Conservation (phyloP, 2,113 vertebrate genomes). For the Cyprichromis sp. region DNA sequence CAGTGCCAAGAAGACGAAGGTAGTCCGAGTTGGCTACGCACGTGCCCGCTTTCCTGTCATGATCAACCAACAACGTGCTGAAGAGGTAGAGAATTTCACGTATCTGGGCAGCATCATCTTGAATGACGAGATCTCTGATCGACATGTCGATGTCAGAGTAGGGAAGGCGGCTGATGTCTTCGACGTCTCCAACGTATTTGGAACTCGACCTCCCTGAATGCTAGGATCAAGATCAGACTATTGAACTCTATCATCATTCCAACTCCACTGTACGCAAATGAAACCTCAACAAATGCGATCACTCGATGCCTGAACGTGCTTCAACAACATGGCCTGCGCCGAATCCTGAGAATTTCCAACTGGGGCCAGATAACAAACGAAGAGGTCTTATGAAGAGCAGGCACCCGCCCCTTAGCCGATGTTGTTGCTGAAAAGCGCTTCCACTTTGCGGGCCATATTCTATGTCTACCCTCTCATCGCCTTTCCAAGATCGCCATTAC, state of each 20-base stretch:
- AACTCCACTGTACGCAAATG: accelerated
- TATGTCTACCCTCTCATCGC: background rate
- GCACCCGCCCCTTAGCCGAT: background rate
- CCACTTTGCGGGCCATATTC: background rate
- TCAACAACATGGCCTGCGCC: background rate
- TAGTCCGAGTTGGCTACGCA: accelerated
- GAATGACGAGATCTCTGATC: accelerated
- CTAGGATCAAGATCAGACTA: background rate
- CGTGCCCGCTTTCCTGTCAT: accelerated
- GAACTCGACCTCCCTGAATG: background rate
- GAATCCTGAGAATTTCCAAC: background rate
- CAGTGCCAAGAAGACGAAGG: accelerated
- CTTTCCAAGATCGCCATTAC: background rate
- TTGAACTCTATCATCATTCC: background rate
- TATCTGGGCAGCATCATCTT: background rate
- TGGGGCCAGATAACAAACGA: accelerated
- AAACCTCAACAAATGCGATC: background rate
- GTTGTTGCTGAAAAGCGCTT: accelerated
- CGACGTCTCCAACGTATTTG: accelerated
- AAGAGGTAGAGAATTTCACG: background rate
- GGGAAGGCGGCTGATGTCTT: background rate
- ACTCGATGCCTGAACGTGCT: accelerated
- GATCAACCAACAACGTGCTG: background rate
- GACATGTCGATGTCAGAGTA: background rate
- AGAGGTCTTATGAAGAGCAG: accelerated